phyloP scores from a whole-genome alignment of 2,797 vertebrate genomes.

The Xiphophorus birchmanni region DNA sequence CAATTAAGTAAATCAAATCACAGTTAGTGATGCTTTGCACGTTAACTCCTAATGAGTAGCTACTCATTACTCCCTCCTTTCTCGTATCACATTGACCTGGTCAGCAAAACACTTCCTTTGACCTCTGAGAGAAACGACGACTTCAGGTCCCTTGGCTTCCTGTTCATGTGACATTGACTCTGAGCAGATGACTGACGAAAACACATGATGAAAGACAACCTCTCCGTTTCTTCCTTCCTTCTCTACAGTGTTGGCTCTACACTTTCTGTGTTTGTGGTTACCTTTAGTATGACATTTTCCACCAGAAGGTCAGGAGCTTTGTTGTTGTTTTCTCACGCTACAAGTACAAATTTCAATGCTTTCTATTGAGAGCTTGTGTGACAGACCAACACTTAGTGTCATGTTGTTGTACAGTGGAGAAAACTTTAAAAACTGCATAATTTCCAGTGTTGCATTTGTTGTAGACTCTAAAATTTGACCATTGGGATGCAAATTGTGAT shows the following conservation, averaged over 20 bases:
- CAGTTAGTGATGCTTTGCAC: slow-evolving; percentile 19
- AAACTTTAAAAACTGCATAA: background rate
- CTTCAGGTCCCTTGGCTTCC: slow-evolving; percentile 20
- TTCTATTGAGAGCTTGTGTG: background rate
- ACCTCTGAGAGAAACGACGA: slow-evolving; percentile 44
- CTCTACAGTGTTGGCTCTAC: background rate
- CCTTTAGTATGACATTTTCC: background rate
- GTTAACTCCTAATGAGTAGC: slow-evolving; percentile 31
- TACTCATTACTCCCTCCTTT: slow-evolving; percentile 25
- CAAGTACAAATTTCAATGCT: background rate
- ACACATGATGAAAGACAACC: slow-evolving; percentile 7
- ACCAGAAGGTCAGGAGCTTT: background rate
- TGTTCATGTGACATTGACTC: slow-evolving; percentile 16
- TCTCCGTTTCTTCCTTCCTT: slow-evolving; percentile 28
- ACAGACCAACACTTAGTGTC: background rate
- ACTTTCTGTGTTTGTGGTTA: background rate
- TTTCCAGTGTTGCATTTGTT: background rate
- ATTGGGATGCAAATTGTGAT: background rate
- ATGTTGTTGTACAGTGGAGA: background rate
- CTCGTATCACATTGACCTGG: slow-evolving; percentile 1
- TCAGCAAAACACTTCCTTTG: slow-evolving; percentile 47
- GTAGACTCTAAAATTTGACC: background rate
- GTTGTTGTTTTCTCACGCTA: background rate
- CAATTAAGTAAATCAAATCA: background rate
- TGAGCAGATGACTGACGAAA: background rate